A percentile compares a stretch with the other conserved stretches of the same genome.
phyloP scores from a whole-genome alignment of 2,888 invertebrate genomes.

The Drosophila barbarae region DNA sequence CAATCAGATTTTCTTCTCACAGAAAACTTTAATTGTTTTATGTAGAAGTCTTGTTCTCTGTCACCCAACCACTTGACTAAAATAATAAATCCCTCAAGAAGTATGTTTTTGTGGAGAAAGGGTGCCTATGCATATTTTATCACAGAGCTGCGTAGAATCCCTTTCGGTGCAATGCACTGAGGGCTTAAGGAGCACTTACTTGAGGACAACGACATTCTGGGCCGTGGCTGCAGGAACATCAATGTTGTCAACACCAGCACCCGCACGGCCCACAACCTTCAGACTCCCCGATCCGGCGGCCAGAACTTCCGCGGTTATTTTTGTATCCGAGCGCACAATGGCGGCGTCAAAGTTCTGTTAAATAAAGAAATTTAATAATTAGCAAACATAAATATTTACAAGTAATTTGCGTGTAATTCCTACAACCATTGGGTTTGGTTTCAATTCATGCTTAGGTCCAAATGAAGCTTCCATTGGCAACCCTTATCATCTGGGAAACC shows the following conservation, averaged over 20 bases:
- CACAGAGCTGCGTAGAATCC: neutral
- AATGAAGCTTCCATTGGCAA: neutral
- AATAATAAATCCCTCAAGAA: neutral
- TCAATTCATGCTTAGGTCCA: neutral
- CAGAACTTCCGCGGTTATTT: constrained; percentile 93
- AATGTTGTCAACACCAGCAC: constrained; percentile 99
- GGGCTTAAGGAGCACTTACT: constrained; percentile 83
- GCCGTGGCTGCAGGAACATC: constrained; percentile 92
- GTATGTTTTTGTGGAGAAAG: neutral
- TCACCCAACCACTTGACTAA: neutral
- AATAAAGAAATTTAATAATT: constrained; percentile 27
- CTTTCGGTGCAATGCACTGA: constrained; percentile 4
- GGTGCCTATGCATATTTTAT: constrained; percentile 12
- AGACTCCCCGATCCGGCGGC: constrained; percentile 85
- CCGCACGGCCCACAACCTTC: constrained; percentile 96
- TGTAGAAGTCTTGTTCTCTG: neutral
- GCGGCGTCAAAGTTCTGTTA: constrained; percentile 91
- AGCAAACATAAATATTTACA: constrained; percentile 18
- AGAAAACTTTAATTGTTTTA: neutral
- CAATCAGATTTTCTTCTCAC: neutral
- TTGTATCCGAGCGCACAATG: constrained; percentile 96
- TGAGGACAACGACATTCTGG: constrained; percentile 93
- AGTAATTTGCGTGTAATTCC: neutral
- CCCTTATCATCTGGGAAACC: neutral
- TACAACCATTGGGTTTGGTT: neutral